A percentile compares a stretch with the other conserved stretches of the same genome.
Evolutionary conservation across 2,113 vertebrate species (phyloP).

Genomic region (Coracopsis vasa): DNA sequence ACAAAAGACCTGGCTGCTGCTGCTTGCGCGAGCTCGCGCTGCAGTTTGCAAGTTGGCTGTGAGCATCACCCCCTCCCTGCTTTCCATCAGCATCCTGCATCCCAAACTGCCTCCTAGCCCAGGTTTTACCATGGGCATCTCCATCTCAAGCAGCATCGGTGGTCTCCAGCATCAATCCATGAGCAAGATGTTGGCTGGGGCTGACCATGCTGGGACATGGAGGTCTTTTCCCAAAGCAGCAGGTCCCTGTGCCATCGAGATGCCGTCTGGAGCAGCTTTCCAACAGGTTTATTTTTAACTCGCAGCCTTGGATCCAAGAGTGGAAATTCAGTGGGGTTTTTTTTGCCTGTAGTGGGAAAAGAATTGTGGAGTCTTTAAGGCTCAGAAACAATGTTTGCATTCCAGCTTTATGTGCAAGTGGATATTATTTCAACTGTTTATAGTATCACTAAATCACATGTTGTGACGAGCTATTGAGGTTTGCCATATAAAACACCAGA

Average conservation of each 20-base stretch:
- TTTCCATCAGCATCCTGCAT: background rate
- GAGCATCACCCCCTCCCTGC: background rate
- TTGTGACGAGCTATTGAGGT: background rate
- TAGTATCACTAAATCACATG: background rate
- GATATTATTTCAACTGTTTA: background rate
- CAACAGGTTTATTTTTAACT: constrained; percentile 19
- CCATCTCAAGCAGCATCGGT: background rate
- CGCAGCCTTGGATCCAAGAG: background rate
- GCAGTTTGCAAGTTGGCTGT: accelerated
- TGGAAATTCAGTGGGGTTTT: constrained; percentile 8
- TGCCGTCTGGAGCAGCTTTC: background rate
- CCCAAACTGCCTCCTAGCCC: background rate
- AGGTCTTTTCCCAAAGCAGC: background rate
- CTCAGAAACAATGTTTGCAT: background rate
- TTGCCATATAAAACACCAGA: background rate
- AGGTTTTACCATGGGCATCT: background rate
- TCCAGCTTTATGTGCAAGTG: background rate
- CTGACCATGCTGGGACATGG: background rate
- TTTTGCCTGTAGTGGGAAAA: background rate
- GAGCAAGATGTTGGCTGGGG: background rate
- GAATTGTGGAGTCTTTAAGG: background rate
- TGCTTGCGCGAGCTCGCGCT: background rate
- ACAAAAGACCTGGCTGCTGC: background rate
- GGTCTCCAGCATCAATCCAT: background rate
- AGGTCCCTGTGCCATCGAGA: background rate